Conservation (phyloP, 2,888 invertebrate species). For the Dioctria rufipes region DNA sequence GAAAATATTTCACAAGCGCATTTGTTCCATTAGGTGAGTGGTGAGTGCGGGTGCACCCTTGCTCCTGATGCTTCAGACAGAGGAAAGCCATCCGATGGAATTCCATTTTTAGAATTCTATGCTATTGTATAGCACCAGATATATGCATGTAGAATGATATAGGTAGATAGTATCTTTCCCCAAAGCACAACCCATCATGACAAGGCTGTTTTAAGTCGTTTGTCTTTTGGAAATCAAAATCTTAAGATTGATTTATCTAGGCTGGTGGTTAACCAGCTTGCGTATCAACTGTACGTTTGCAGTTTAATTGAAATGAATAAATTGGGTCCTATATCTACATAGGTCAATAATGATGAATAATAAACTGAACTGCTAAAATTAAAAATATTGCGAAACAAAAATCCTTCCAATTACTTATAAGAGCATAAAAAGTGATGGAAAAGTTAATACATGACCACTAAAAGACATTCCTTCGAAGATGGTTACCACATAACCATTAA, state of each 20-base stretch:
- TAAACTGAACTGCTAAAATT: too few relatives aligned
- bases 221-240: slow-evolving; percentile 34
- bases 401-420: too few relatives aligned
- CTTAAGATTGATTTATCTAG: slow-evolving; percentile 28
- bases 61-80: neutral
- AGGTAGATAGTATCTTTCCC: neutral
- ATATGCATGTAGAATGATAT: neutral
- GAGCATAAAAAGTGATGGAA: too few relatives aligned
- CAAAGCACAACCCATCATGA: slow-evolving; percentile 27
- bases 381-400: too few relatives aligned
- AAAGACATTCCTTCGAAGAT: too few relatives aligned
- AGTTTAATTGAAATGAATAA: too few relatives aligned
- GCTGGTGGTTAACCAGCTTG: neutral
- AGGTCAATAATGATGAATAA: too few relatives aligned
- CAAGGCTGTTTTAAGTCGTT: slow-evolving; percentile 2
- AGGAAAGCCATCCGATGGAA: slow-evolving; percentile 19
- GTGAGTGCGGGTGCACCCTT: neutral
- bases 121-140: neutral
- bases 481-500: too few relatives aligned
- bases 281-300: too few relatives aligned
- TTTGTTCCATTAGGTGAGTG: slow-evolving; percentile 43
- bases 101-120: slow-evolving; percentile 40
- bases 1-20: slow-evolving; percentile 48
- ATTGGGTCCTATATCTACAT: too few relatives aligned
- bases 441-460: too few relatives aligned